Percentiles rank a stretch among this genome's conserved stretches.
Conservation (phyloP, 2,113 vertebrate species). For the Dromaius novaehollandiae region DNA sequence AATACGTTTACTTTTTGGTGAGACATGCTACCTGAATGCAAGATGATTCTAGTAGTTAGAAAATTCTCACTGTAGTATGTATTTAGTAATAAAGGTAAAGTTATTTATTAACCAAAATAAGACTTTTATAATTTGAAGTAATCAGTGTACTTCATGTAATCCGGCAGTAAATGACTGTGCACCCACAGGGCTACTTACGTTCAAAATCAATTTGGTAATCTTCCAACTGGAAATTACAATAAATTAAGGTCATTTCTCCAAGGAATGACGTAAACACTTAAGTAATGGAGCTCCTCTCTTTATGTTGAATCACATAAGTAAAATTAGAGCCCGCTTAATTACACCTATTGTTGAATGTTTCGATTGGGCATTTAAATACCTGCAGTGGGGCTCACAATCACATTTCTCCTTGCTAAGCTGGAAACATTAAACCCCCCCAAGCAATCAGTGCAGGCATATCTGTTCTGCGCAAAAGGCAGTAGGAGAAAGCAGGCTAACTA, state of each 20-base stretch:
- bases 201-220: slow-evolving; percentile 49
- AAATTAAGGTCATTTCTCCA: slow-evolving; percentile 46
- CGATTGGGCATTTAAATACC: neutral
- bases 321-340: slow-evolving; percentile 50
- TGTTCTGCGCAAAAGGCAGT: neutral
- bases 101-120: slow-evolving; percentile 13
- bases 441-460: neutral
- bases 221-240: slow-evolving; percentile 56
- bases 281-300: slow-evolving; percentile 34
- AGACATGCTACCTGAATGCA: neutral
- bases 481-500: neutral
- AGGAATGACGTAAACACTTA: slow-evolving; percentile 44
- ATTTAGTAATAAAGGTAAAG: neutral
- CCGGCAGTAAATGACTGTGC: neutral
- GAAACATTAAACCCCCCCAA: neutral
- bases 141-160: slow-evolving; percentile 16
- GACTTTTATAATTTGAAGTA: slow-evolving; percentile 20
- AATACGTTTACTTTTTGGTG: neutral
- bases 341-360: slow-evolving; percentile 7
- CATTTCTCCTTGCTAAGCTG: neutral
- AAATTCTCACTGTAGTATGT: neutral
- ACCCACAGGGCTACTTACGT: slow-evolving; percentile 9
- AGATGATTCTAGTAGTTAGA: neutral
- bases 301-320: slow-evolving; percentile 9
- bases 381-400: neutral